Base-by-base conservation (phyloP, 2,888 invertebrate genomes). In the Eupithecia inturbata region DNA sequence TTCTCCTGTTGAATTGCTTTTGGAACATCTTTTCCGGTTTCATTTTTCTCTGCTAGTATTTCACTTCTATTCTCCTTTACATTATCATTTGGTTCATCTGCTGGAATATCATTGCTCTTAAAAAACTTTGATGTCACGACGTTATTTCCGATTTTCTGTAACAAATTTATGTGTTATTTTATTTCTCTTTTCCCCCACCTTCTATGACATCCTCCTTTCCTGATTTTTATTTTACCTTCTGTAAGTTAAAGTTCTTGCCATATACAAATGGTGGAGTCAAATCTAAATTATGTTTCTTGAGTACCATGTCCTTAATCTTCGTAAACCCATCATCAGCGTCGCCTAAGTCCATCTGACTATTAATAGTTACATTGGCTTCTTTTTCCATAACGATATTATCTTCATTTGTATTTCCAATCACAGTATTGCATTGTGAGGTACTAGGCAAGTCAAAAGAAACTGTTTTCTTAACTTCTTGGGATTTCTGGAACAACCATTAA, bases 181-280 rank as follows among this genome's bases (percentile, higher is more conserved):
- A 31, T 31, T 28, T 60, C 6, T 31, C 16, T 19, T 28, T 16
- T 62, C 9, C 2, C 0, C 19, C 62, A 62, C 31, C 16, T 16
- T 31, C 28, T 62, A 16, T 31, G 5, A 62, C 16, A 60, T 53
- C 22, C 57, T 26, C 57, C 26, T 26, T 57, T 26, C 12, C 22
- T 26, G 14, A 26, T 9, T 36, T 36, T 39, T 33, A 22, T 1
- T 53, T 22, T 60, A 60, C 69, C 12, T 69, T 75, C 31, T 75
- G 70, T 57, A 72, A 62, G 22, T 80, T 75, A 62, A 75, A 82
- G 68, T 89, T 90, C 77, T 90, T 92, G 16, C 86, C 82, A 80
- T 93, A 94, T 22, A 89, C 86, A 85, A 93, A 93, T 79, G 89
- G 87, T 6, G 93, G 93, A 3, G 93, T 92, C 26, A 85, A 81